Base-by-base conservation (phyloP, 2,113 vertebrate genomes). In the Piaya cayana region DNA sequence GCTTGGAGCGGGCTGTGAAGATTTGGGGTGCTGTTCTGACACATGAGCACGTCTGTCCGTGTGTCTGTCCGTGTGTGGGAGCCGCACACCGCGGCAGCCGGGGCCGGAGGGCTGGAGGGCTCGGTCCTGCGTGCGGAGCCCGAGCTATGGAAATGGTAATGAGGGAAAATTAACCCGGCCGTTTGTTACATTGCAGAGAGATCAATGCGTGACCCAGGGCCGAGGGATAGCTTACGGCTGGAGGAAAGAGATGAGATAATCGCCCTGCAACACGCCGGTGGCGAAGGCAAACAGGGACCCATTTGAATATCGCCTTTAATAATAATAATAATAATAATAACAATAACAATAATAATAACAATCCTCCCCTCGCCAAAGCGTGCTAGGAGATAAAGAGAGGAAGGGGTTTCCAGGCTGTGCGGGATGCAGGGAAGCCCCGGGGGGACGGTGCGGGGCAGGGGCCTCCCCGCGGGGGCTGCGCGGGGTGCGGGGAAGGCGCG, bases 111-210 rank as follows among this genome's bases (percentile, higher is more conserved):
- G 92, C 89, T 92, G 91, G 68, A 79, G 88, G 92, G 82, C 8
- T 67, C 89, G 56, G 85, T 92, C 95, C 95, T 42, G 67, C 2
- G 95, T 90, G 86, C 91, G 94, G 26, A 98, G 95, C 75, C 80
- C 74, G 90, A 96, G 97, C 97, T 89, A 97, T 97, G 97, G 96
- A 98, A 97, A 98, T 98, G 98, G 96, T 98, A 98, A 99, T 98
- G 97, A 98, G 96, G 90, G 96, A 97, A 98, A 97, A 98, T 98
- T 98, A 98, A 98, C 98, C 98, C 98, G 96, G 82, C 95, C 93
- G 96, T 98, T 98, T 98, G 96, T 98, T 97, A 97, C 93, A 96
- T 97, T 92, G 97, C 97, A 91, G 71, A 34, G 92, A 97, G 96
- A 97, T 98, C 97, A 98, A 97, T 96, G 97, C 95, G 94, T 97